These are phyloP conservation scores for Drosophila melanica DNA, from an alignment of 1,140 invertebrate genomes.

Conservation along the genomic window DNA sequence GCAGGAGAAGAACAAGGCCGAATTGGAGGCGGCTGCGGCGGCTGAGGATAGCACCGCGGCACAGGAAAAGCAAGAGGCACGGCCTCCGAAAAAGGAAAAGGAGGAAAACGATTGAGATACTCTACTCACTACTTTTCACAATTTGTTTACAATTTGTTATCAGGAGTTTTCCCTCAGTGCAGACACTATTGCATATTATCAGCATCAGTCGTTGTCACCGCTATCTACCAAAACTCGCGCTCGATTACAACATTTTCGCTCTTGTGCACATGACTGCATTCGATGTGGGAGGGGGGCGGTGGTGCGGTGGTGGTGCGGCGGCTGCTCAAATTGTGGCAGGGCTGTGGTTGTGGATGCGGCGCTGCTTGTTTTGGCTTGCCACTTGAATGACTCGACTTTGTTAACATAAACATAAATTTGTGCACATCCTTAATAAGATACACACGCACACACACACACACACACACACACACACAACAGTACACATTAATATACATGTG, in stretches of 20 bases:
- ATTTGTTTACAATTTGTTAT: background rate
- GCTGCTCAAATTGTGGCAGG: background rate
- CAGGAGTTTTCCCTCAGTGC: constrained; percentile 29
- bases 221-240: constrained; percentile 66
- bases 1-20: constrained; percentile 15
- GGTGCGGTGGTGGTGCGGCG: constrained; percentile 20
- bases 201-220: constrained; percentile 40
- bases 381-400: constrained; percentile 80
- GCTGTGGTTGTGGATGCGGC: background rate
- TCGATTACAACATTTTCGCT: constrained; percentile 68
- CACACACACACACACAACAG: background rate
- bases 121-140: background rate
- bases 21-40: constrained; percentile 20
- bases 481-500: constrained; percentile 17
- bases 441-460: background rate
- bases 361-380: constrained; percentile 72
- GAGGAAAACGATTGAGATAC: background rate
- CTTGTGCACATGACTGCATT: constrained; percentile 77
- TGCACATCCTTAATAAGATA: constrained; percentile 34
- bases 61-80: constrained; percentile 1
- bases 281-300: constrained; percentile 13
- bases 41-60: background rate
- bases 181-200: constrained; percentile 22
- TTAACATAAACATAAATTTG: constrained; percentile 82
- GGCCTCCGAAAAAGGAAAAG: background rate